phyloP scores from a whole-genome alignment of 1,140 invertebrate species.

The Pogonomyrmex barbatus region DNA sequence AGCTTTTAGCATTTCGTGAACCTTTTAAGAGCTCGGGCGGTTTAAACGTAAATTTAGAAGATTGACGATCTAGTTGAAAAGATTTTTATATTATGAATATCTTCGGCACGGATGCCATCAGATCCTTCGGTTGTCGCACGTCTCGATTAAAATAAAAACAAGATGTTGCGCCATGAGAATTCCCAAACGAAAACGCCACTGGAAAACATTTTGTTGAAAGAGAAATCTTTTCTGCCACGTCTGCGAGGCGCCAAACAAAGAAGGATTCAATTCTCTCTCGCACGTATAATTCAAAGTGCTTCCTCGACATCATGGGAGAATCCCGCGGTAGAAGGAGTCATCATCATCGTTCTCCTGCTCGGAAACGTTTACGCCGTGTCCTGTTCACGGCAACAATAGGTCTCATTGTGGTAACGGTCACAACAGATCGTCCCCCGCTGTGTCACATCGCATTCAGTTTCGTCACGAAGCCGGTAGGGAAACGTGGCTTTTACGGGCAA shows the following conservation, averaged over 20 bases:
- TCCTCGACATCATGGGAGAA: slow-evolving; percentile 56
- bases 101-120: background rate
- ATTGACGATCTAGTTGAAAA: slow-evolving; percentile 12
- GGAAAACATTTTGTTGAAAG: slow-evolving; percentile 8
- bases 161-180: background rate
- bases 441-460: slow-evolving; percentile 70
- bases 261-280: slow-evolving; percentile 64
- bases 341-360: slow-evolving; percentile 68
- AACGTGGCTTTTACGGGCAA: slow-evolving; percentile 78
- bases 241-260: slow-evolving; percentile 53
- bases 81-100: background rate
- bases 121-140: background rate
- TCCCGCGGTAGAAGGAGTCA: slow-evolving; percentile 73
- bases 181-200: background rate
- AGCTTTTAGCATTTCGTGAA: slow-evolving; percentile 53
- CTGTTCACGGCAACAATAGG: slow-evolving; percentile 70
- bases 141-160: slow-evolving; percentile 8
- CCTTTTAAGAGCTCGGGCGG: slow-evolving; percentile 12
- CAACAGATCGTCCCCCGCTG: slow-evolving; percentile 79
- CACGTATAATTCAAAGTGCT: slow-evolving; percentile 33
- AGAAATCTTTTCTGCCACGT: slow-evolving; percentile 14
- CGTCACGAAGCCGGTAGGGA: slow-evolving; percentile 68
- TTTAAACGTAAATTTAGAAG: slow-evolving; percentile 33
- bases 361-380: slow-evolving; percentile 72
- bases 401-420: slow-evolving; percentile 78